phyloP scores from a whole-genome alignment of 2,797 vertebrate species.

The Sebastes itinus region DNA sequence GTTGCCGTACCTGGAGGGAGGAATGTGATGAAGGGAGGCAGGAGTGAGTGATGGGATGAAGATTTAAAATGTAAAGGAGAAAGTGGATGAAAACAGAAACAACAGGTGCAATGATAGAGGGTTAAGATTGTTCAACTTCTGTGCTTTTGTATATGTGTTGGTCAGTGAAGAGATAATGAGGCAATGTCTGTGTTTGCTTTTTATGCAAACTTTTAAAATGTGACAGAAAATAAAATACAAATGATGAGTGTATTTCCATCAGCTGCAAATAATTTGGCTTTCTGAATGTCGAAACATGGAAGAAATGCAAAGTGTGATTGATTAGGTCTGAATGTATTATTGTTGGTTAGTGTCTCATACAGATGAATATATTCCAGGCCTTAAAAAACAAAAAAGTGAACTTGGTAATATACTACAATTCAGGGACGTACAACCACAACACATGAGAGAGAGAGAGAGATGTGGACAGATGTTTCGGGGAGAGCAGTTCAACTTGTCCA shows the following conservation, averaged over 20 bases:
- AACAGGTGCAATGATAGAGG: background rate
- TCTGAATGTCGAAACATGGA: background rate
- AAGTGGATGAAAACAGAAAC: background rate
- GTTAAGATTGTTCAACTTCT: background rate
- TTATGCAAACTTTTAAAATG: background rate
- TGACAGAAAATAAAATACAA: background rate
- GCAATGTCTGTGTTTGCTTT: background rate
- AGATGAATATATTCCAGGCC: background rate
- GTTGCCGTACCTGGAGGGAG: constrained; percentile 82
- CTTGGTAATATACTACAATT: background rate
- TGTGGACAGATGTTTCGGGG: background rate
- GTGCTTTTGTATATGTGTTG: background rate
- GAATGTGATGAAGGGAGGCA: background rate
- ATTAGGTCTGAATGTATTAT: background rate
- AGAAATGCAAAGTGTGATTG: background rate
- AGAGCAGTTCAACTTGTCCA: background rate
- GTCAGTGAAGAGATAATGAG: background rate
- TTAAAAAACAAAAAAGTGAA: background rate
- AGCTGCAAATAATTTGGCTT: background rate
- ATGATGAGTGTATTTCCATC: background rate
- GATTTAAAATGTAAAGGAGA: background rate
- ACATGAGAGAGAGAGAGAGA: background rate
- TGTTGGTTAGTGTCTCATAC: background rate
- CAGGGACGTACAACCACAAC: background rate
- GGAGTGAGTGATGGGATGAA: background rate